Base-by-base conservation (phyloP, 1,140 invertebrate species). In the Solenopsis fugax region DNA sequence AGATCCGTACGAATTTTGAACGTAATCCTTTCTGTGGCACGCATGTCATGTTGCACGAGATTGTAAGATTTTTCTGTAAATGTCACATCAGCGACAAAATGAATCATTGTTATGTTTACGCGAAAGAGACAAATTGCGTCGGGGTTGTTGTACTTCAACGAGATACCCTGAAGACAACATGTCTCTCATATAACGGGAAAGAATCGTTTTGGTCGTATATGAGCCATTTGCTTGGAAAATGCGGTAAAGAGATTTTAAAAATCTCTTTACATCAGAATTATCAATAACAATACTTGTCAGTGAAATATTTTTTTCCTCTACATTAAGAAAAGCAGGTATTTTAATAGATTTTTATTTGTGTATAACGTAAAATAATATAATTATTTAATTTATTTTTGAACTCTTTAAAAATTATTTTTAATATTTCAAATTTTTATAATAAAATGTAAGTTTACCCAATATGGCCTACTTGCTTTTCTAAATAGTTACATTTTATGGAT, bases 11-110 rank as follows among this genome's bases (percentile, higher is more conserved):
- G 41, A 37, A 81, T 75, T 73, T 9, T 50, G 4, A 60, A 29
- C 24, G 45, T 75, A 73, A 75, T 82, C 56, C 48, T 85, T 65
- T 45, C 24, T 6, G 34, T 50, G 56, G 50, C 18, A 21, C 29
- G 12, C 13, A 62, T 37, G 37, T 65, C 73, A 67, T 41, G 48
- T 16, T 13, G 41, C 48, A n/a, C n/a, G 60, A 78, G 73, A 45
- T 85, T 85, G 82, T 67, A 65, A 78, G 82, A 85, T 85, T 77
- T 54, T 65, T 78, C 82, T 41, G 73, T 78, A 78, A 85, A 78
- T 54, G 73, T 85, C 82, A 78, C 60, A 85, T 78, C 82, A 85
- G 58, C 82, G 60, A 78, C 71, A 65, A 85, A 85, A 85, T 85
- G 82, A 85, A 78, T 85, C 82, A 54, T 85, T 73, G 82, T 85